Percentiles rank a stretch among this genome's conserved stretches.
Evolutionary conservation across 2,113 vertebrate species (phyloP).

Genomic region (Sitta europaea): DNA sequence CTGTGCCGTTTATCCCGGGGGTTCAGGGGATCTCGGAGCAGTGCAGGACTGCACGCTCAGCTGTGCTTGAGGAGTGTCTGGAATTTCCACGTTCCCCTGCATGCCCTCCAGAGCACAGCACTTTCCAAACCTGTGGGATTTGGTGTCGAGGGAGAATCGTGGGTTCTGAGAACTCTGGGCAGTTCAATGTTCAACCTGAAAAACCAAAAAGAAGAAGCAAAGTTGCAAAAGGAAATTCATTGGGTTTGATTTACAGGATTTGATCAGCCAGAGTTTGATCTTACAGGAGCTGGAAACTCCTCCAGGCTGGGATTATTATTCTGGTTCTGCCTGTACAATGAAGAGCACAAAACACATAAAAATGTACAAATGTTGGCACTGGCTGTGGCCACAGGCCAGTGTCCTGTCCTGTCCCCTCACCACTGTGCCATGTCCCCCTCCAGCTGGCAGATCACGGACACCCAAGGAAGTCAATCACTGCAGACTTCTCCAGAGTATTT

Average conservation of each 20-base stretch:
- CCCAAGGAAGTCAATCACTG: background rate
- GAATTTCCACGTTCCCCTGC: background rate
- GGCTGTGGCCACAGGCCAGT: background rate
- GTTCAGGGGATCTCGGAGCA: background rate
- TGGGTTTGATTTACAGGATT: background rate
- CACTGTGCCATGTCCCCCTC: accelerated
- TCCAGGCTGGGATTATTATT: background rate
- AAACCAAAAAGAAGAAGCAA: too few species aligned
- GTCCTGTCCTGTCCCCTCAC: background rate
- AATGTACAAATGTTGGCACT: background rate
- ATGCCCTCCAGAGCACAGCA: background rate
- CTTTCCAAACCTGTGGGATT: background rate
- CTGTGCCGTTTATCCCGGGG: background rate
- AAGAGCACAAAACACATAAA: background rate
- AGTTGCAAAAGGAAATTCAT: background rate
- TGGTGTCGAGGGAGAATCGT: background rate
- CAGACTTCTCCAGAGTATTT: background rate
- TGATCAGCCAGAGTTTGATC: background rate
- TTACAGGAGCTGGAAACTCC: background rate
- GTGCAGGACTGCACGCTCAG: background rate
- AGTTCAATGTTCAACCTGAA: background rate
- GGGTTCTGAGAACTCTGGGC: background rate
- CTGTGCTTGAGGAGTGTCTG: background rate
- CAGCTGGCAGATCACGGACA: background rate
- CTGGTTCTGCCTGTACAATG: background rate